These are phyloP conservation scores for Melanotaenia boesemani DNA, from an alignment of 2,797 vertebrate species.

Conservation along the genomic window DNA sequence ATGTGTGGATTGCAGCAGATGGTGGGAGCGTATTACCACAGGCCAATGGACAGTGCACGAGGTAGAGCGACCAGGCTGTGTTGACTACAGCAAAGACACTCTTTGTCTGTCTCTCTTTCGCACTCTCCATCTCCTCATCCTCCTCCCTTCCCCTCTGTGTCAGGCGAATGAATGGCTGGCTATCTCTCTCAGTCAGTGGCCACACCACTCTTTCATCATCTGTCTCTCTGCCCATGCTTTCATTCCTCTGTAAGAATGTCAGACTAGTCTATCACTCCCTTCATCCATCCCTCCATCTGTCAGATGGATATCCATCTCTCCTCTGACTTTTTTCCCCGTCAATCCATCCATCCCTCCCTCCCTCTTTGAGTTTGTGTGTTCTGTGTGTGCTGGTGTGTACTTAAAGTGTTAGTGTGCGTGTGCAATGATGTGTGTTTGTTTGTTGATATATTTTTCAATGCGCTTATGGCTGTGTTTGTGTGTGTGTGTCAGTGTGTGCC, in stretches of 20 bases:
- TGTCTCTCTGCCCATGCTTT: slow-evolving; percentile 59
- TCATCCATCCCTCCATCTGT: slow-evolving; percentile 61
- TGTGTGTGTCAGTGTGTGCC: slow-evolving; percentile 39
- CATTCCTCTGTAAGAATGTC: slow-evolving; percentile 70
- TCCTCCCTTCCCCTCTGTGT: slow-evolving; percentile 53
- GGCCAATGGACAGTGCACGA: slow-evolving; percentile 56
- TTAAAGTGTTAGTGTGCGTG: slow-evolving; percentile 21
- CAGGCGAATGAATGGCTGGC: slow-evolving; percentile 67
- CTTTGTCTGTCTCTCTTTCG: slow-evolving; percentile 25
- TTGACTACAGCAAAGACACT: slow-evolving; percentile 63
- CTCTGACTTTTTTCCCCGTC: slow-evolving; percentile 9
- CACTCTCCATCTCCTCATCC: slow-evolving; percentile 18
- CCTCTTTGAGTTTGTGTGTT: slow-evolving; percentile 20
- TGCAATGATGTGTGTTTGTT: slow-evolving; percentile 18
- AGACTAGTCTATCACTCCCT: slow-evolving; percentile 66
- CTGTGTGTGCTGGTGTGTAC: slow-evolving; percentile 10
- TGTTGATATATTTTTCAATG: slow-evolving; percentile 39
- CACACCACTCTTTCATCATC: slow-evolving; percentile 70
- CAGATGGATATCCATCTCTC: slow-evolving; percentile 60
- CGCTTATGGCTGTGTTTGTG: slow-evolving; percentile 26
- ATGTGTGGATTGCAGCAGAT: slow-evolving; percentile 72
- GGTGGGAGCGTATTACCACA: slow-evolving; percentile 67
- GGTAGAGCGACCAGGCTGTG: slow-evolving; percentile 45
- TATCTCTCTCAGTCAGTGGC: slow-evolving; percentile 71
- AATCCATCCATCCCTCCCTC: slow-evolving; percentile 46